A percentile compares a stretch with the other conserved stretches of the same genome.
phyloP scores from a whole-genome alignment of 1,140 invertebrate genomes.

The Sarcophaga peregrina region DNA sequence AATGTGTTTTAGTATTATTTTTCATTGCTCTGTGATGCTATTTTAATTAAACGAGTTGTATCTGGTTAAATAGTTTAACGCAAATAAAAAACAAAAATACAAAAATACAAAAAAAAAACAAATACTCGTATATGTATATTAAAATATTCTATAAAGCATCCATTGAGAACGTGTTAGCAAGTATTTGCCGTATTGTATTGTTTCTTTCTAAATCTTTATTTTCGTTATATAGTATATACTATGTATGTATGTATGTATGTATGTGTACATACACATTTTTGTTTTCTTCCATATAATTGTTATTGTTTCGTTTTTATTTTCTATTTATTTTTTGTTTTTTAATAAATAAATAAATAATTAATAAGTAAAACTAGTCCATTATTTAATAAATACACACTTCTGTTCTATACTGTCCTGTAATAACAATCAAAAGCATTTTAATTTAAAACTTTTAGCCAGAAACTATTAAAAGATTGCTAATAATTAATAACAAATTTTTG shows the following conservation, averaged over 20 bases:
- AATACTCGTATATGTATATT: not conserved
- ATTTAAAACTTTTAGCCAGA: no score
- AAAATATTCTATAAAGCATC: not conserved
- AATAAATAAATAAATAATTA: not conserved
- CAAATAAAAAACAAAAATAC: no score
- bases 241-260: no score
- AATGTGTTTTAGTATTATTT: no score
- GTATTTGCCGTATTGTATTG: not conserved
- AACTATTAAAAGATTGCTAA: no score
- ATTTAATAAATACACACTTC: no score
- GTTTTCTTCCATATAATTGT: not conserved
- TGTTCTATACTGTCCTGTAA: no score
- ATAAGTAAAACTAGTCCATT: no score
- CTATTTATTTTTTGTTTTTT: conserved; percentile 43
- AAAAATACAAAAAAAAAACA: no score
- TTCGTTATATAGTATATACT: not conserved
- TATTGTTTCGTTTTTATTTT: conserved; percentile 15
- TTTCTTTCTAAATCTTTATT: not conserved
- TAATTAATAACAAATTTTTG: no score
- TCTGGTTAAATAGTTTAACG: not conserved
- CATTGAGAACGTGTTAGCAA: conserved; percentile 3
- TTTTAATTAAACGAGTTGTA: not conserved
- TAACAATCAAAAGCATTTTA: no score
- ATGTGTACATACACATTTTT: no score
- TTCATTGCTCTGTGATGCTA: not conserved